Conservation (phyloP, 2,113 vertebrate species). For the Sarotherodon lohbergeri region DNA sequence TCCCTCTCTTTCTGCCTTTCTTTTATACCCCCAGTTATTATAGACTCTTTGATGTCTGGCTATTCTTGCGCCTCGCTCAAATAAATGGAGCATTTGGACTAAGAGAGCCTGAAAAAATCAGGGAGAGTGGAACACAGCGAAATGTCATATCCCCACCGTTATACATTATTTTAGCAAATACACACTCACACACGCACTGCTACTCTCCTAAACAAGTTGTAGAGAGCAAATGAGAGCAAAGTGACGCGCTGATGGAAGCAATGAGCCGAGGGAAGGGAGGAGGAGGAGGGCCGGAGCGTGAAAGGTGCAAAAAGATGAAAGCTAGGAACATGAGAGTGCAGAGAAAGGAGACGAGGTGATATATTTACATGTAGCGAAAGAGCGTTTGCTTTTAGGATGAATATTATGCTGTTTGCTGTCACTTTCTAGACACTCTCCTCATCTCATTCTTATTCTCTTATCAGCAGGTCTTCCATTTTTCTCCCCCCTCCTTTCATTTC, state of each 20-base stretch:
- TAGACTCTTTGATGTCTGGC: slow-evolving; percentile 17
- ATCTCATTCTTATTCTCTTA: background rate
- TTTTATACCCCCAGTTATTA: background rate
- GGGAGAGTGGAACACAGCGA: background rate
- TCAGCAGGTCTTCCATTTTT: slow-evolving; percentile 3
- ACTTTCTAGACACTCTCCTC: background rate
- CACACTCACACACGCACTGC: background rate
- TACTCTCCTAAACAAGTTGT: background rate
- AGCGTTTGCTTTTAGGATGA: background rate
- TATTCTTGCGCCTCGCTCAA: background rate
- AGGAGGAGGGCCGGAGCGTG: background rate
- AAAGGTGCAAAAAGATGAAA: slow-evolving; percentile 37
- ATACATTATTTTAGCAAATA: background rate
- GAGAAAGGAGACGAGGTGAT: background rate
- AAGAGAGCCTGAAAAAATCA: background rate
- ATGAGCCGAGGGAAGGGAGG: background rate
- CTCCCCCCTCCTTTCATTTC: background rate
- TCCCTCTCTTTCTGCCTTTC: background rate
- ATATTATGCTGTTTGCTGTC: background rate
- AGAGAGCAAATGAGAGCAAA: slow-evolving; percentile 15
- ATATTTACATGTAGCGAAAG: background rate
- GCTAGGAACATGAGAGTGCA: background rate
- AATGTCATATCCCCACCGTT: background rate
- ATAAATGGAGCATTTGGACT: background rate
- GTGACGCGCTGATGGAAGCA: background rate